These are phyloP conservation scores for Drosophila prosaltans DNA, from an alignment of 1,140 invertebrate genomes.

Conservation along the genomic window DNA sequence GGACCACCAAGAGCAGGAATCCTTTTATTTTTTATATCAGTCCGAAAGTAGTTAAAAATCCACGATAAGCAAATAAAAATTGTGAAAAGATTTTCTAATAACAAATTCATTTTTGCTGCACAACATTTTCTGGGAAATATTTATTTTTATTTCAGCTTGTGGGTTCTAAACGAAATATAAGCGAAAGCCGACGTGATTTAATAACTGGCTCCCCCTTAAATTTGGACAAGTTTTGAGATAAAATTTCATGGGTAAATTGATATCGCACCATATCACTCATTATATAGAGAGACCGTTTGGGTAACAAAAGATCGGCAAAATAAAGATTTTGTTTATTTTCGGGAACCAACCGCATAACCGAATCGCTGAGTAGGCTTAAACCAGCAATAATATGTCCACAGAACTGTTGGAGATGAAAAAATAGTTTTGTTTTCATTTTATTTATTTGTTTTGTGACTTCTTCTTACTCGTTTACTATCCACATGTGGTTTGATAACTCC, in stretches of 20 bases:
- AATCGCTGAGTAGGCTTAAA: conserved; percentile 11
- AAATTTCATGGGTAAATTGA: conserved; percentile 18
- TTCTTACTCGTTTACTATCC: conserved; percentile 3
- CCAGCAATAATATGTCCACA: conserved; percentile 13
- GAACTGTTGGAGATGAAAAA: not conserved
- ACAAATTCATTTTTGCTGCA: not conserved
- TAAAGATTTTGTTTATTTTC: not conserved
- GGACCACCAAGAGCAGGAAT: not conserved
- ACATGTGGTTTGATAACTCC: conserved; percentile 11
- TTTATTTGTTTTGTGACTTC: not conserved
- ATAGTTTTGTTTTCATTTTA: not conserved
- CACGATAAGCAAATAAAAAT: not conserved
- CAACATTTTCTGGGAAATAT: not conserved
- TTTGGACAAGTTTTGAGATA: not conserved
- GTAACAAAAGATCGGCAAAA: conserved; percentile 1
- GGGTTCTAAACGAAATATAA: not conserved
- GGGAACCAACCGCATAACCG: conserved; percentile 8
- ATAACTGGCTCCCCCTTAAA: not conserved
- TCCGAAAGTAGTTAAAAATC: not conserved
- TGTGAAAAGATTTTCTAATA: no score
- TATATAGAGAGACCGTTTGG: conserved; percentile 11
- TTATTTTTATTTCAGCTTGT: not conserved
- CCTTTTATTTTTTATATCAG: not conserved
- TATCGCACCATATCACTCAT: conserved; percentile 3
- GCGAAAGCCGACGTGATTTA: not conserved